phyloP scores from a whole-genome alignment of 92 coral and sea anemone species.

The Nematostella vectensis region DNA sequence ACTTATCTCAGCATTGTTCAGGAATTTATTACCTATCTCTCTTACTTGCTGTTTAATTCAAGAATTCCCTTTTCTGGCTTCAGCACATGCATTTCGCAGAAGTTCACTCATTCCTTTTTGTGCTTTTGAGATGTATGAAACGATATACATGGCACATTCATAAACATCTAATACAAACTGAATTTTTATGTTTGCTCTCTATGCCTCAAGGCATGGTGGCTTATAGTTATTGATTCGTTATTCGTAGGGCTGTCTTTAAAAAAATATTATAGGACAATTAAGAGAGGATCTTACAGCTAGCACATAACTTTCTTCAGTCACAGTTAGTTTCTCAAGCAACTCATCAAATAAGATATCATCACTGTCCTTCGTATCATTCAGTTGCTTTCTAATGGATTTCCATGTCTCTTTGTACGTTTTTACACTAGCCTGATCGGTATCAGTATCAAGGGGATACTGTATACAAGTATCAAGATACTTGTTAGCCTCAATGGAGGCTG shows the following conservation, averaged over 20 bases:
- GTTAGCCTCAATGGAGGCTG: constrained; percentile 57
- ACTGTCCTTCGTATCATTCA: constrained; percentile 45
- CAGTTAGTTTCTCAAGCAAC: constrained; percentile 19
- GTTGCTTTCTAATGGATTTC: constrained; percentile 21
- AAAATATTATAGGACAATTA: constrained; percentile 38
- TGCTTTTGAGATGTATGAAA: constrained; percentile 41
- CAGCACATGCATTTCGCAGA: constrained; percentile 22
- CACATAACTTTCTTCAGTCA: constrained; percentile 36
- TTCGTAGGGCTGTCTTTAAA: constrained; percentile 45
- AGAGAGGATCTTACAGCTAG: constrained; percentile 42
- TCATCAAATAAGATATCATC: constrained; percentile 55
- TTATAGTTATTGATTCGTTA: constrained; percentile 44
- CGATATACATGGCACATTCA: constrained; percentile 59
- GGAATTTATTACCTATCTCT: constrained; percentile 22
- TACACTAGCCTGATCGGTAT: constrained; percentile 6
- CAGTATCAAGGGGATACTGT: constrained; percentile 41
- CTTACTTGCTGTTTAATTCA: constrained; percentile 31
- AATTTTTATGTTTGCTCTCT: constrained; percentile 58
- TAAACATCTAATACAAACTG: constrained; percentile 53
- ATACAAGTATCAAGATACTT: constrained; percentile 36
- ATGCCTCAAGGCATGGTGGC: constrained; percentile 35
- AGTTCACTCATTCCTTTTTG: constrained; percentile 56
- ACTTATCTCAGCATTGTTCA: constrained; percentile 30
- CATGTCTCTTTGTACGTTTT: constrained; percentile 29
- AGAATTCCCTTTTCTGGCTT: constrained; percentile 29